These are phyloP conservation scores for Pheosia tremula DNA, from an alignment of 2,888 invertebrate species.

Conservation along the genomic window DNA sequence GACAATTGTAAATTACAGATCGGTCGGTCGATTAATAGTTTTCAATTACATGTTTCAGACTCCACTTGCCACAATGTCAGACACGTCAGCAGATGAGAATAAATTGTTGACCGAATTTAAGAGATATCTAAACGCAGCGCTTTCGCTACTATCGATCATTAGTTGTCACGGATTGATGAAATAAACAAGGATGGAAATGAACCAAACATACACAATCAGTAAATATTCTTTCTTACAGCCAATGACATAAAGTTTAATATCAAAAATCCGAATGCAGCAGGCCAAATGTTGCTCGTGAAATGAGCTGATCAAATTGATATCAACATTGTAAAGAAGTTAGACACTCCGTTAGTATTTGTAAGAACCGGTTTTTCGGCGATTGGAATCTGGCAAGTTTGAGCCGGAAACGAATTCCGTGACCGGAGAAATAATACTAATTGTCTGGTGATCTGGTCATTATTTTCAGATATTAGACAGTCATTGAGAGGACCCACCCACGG, in stretches of 20 bases:
- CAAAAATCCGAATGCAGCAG: not conserved
- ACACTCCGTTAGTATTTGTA: slow-evolving; percentile 49
- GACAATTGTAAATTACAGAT: too few relatives aligned
- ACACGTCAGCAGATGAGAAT: slow-evolving; percentile 21
- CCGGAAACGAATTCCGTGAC: slow-evolving; percentile 43
- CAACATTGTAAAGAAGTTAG: slow-evolving; percentile 48
- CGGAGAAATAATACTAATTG: slow-evolving; percentile 16
- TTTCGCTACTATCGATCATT: slow-evolving; percentile 42
- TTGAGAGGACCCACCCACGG: not conserved
- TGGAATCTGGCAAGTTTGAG: slow-evolving; percentile 37
- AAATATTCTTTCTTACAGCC: not conserved
- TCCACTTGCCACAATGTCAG: slow-evolving; percentile 1
- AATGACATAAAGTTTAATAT: not conserved
- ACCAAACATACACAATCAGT: not conserved
- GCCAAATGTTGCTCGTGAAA: slow-evolving; percentile 31
- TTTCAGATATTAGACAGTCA: slow-evolving; percentile 3
- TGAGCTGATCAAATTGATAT: slow-evolving; percentile 41
- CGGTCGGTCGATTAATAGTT: not conserved
- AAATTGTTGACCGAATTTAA: slow-evolving; percentile 24
- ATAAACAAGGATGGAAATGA: slow-evolving; percentile 17
- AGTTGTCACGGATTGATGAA: slow-evolving; percentile 32
- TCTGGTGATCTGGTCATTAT: slow-evolving; percentile 20
- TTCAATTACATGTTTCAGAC: not conserved
- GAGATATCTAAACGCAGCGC: slow-evolving; percentile 31
- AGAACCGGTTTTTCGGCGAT: slow-evolving; percentile 41